Percentiles rank a stretch among this genome's conserved stretches.
phyloP scores from a whole-genome alignment of 2,113 vertebrate genomes.

The Gallinago undulata region DNA sequence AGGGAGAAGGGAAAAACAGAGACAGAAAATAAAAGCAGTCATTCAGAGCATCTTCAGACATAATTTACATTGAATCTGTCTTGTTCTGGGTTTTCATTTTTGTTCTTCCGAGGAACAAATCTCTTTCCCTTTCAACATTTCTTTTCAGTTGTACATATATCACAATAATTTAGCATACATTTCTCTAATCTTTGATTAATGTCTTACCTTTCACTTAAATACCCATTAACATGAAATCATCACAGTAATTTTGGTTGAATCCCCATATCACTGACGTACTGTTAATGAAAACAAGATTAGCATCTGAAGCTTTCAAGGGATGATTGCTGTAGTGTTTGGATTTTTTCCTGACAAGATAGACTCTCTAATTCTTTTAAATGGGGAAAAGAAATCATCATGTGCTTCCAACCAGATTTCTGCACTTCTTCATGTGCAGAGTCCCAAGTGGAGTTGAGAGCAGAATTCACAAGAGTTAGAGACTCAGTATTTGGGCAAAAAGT shows the following conservation, averaged over 20 bases:
- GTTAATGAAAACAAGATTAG: constrained; percentile 44
- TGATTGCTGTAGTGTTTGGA: constrained; percentile 12
- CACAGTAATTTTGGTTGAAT: constrained; percentile 25
- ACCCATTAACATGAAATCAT: constrained; percentile 11
- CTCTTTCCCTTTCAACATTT: background rate
- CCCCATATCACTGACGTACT: background rate
- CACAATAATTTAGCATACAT: constrained; percentile 55
- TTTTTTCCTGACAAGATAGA: background rate
- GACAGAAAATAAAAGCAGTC: background rate
- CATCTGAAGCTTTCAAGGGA: constrained; percentile 12
- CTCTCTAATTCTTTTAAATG: background rate
- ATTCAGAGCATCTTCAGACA: background rate
- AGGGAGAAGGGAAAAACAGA: background rate
- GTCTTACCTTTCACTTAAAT: constrained; percentile 28
- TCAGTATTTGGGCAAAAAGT: background rate
- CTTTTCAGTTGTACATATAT: constrained; percentile 45
- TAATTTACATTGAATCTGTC: background rate
- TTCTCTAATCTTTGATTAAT: constrained; percentile 38
- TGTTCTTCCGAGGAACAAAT: background rate
- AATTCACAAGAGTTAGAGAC: background rate
- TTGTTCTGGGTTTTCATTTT: background rate
- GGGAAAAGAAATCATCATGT: background rate
- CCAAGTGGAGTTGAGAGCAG: background rate
- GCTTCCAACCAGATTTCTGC: background rate
- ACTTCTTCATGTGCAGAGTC: background rate